Base-by-base conservation (phyloP, 2,797 vertebrate species). In the Rhinogobio ventralis region DNA sequence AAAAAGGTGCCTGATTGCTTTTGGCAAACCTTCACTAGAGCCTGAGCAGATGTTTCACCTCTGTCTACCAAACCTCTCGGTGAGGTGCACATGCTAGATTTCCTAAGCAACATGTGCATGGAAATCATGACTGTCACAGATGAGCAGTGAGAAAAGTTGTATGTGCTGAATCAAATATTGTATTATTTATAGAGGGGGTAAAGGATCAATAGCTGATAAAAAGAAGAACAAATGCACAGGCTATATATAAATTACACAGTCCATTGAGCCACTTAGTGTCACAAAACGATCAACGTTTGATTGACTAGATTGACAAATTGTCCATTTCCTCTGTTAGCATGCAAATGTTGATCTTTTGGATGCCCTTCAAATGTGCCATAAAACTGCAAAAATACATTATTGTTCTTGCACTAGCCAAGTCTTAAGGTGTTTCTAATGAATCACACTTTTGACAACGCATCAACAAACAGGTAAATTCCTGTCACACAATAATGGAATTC, bases 1-100 rank as follows among this genome's bases (percentile, higher is more conserved):
- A 94, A 93, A 94, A 90, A 93, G 88, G 87, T 91, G 90, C 89
- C 91, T 94, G 93, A 94, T 94, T 94, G 91, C 93, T 94, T 93
- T 93, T 91, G 91, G 91, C 92, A 90, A 94, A 93, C 90, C 90
- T 89, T 90, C 87, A 87, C 86, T 90, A 86, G 23, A 71, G 67
- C 33, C 55, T 36, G 49, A 72, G 79, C 89, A 90, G 82, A 73
- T 88, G 89, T 85, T 85, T 84, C 68, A 69, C 67, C 79, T 83
- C 67, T 45, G 55, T 64, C 79, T 23, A 36, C 60, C 36, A 77
- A 71, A 78, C 62, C 46, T 46, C 55, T 55, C 15, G 13, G 25
- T 14, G 9, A 7, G 23, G 45, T 57, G 46, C 75, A 75, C 66
- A 67, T 81, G 25, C 64, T 76, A 39, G 45, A 62, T 79, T 77